These are phyloP conservation scores for Melanostoma mellinum DNA, from an alignment of 2,888 invertebrate species.

Conservation along the genomic window DNA sequence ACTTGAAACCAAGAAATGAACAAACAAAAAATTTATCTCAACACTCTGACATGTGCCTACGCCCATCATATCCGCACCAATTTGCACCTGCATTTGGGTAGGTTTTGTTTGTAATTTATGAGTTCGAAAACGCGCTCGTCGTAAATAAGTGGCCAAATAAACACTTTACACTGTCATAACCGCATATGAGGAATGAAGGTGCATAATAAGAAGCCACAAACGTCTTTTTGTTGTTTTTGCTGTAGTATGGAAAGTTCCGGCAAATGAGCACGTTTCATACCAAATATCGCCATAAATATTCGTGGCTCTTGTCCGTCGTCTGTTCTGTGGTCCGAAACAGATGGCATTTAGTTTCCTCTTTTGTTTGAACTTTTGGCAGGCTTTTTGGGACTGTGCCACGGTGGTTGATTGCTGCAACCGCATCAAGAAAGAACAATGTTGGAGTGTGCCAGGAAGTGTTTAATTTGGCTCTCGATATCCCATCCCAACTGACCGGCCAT, in stretches of 20 bases:
- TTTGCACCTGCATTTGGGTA: constrained; percentile 67
- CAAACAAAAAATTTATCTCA: background rate
- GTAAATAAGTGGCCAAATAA: constrained; percentile 66
- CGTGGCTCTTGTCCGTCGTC: constrained; percentile 33
- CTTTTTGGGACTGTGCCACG: constrained; percentile 42
- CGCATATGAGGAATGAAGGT: constrained; percentile 23
- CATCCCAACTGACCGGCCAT: background rate
- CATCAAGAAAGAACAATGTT: constrained; percentile 22
- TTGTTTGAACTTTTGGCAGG: constrained; percentile 29
- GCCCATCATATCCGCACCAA: constrained; percentile 55
- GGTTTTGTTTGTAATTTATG: constrained; percentile 66
- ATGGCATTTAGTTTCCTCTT: constrained; percentile 58
- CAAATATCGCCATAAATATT: constrained; percentile 57
- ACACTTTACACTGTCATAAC: constrained; percentile 66
- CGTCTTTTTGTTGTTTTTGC: constrained; percentile 1
- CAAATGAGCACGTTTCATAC: constrained; percentile 63
- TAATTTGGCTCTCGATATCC: constrained; percentile 36
- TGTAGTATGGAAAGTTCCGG: constrained; percentile 52
- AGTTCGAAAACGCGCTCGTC: constrained; percentile 39
- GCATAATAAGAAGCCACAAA: constrained; percentile 17
- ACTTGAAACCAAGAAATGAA: constrained; percentile 9
- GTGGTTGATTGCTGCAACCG: constrained; percentile 55
- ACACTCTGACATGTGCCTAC: constrained; percentile 20
- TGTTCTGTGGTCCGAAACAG: constrained; percentile 61
- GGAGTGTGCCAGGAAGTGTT: constrained; percentile 65